phyloP scores from a whole-genome alignment of 2,888 invertebrate species.

The Tolmerus cingulatus region DNA sequence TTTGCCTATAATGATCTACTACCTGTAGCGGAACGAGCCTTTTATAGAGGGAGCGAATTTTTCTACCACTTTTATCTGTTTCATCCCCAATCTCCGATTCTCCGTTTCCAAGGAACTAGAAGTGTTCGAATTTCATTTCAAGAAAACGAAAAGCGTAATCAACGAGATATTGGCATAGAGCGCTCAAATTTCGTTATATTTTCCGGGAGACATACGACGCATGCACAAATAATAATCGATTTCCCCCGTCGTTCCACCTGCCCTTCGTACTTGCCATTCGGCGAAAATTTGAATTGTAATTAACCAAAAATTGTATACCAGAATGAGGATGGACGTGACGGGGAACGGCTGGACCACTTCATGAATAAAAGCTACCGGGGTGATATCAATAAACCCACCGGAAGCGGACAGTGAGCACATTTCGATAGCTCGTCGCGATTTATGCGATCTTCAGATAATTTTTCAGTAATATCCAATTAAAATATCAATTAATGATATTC shows the following conservation, averaged over 20 bases:
- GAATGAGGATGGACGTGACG: not conserved
- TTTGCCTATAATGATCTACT: too few species aligned
- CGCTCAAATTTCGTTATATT: not conserved
- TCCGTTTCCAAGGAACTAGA: not conserved
- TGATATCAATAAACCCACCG: not conserved
- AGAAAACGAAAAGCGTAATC: not conserved
- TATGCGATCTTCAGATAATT: constrained; percentile 11
- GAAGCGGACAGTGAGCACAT: not conserved
- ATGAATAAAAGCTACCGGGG: not conserved
- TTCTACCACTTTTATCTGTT: not conserved
- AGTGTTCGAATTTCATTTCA: not conserved
- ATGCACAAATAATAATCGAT: not conserved
- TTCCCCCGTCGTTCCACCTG: not conserved
- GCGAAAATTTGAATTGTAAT: constrained; percentile 1
- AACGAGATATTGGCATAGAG: not conserved
- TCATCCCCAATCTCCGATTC: not conserved
- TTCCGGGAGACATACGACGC: not conserved
- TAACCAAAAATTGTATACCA: not conserved
- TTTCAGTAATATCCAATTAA: constrained; percentile 32
- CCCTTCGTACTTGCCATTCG: not conserved
- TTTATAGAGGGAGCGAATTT: not conserved
- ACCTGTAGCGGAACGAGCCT: not conserved
- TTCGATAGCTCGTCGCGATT: constrained; percentile 8
- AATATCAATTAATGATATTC: constrained; percentile 29
- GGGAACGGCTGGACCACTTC: not conserved